Percentiles rank a stretch among this genome's conserved stretches.
These are phyloP conservation scores for Drosophila setifemur DNA, from an alignment of 1,140 invertebrate species.

Conservation along the genomic window DNA sequence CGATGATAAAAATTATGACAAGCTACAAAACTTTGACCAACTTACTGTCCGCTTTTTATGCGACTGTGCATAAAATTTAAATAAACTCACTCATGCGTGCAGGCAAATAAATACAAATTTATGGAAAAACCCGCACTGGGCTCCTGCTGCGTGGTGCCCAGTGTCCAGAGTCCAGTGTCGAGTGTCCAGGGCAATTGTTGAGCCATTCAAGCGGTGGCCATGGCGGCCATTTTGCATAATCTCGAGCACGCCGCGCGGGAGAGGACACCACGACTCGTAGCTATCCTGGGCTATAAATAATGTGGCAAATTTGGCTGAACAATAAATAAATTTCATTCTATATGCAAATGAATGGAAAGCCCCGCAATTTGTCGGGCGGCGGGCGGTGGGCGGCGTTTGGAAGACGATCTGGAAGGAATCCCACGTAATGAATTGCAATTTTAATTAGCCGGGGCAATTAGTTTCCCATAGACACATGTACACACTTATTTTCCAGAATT, in stretches of 20 bases:
- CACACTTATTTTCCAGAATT: background rate
- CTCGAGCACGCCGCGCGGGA: background rate
- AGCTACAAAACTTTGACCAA: slow-evolving; percentile 49
- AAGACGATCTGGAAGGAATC: background rate
- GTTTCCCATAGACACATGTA: background rate
- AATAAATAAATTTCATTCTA: slow-evolving; percentile 69
- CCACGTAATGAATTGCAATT: slow-evolving; percentile 1
- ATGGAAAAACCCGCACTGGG: slow-evolving; percentile 27
- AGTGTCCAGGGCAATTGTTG: slow-evolving; percentile 30
- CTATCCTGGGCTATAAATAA: slow-evolving; percentile 76
- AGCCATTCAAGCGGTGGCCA: slow-evolving; percentile 34
- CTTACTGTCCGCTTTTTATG: slow-evolving; percentile 45
- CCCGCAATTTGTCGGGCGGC: background rate
- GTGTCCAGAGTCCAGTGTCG: too few species aligned
- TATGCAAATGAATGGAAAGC: slow-evolving; percentile 55
- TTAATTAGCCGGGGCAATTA: slow-evolving; percentile 13
- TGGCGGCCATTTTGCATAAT: slow-evolving; percentile 51
- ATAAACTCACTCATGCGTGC: slow-evolving; percentile 56
- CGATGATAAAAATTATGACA: slow-evolving; percentile 64
- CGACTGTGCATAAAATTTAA: slow-evolving; percentile 38
- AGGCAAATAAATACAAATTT: slow-evolving; percentile 64
- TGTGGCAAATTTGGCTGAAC: slow-evolving; percentile 53
- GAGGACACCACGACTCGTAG: too few species aligned
- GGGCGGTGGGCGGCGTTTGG: background rate
- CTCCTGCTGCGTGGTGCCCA: background rate